Percentiles rank a stretch among this genome's conserved stretches.
phyloP scores from a whole-genome alignment of 2,113 vertebrate genomes.

The Perccottus glenii region DNA sequence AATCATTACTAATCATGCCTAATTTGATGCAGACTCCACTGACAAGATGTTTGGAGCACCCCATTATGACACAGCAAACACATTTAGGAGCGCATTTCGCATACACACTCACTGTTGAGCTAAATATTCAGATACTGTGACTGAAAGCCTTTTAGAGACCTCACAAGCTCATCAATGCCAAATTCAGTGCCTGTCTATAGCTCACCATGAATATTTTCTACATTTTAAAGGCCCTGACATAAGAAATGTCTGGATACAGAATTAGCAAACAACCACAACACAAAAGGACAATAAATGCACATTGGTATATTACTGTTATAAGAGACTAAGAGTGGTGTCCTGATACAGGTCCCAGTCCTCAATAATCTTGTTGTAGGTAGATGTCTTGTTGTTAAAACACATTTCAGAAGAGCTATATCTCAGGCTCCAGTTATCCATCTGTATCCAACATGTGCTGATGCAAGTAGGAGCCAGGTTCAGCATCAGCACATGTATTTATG shows the following conservation, averaged over 20 bases:
- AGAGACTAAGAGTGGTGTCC: no score
- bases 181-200: background rate
- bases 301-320: no score
- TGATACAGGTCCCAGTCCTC: no score
- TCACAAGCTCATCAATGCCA: constrained; percentile 5
- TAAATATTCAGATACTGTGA: constrained; percentile 30
- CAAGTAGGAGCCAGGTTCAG: constrained; percentile 49
- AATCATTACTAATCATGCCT: constrained; percentile 21
- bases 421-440: constrained; percentile 26
- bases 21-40: constrained; percentile 9
- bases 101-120: constrained; percentile 2
- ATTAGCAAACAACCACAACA: no score
- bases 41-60: constrained; percentile 17
- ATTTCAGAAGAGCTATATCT: constrained; percentile 3
- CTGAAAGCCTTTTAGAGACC: constrained; percentile 1
- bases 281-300: no score
- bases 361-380: no score
- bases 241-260: background rate
- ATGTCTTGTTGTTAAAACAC: no score
- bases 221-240: background rate
- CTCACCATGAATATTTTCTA: background rate
- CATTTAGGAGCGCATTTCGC: constrained; percentile 26
- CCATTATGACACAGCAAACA: constrained; percentile 27
- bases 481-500: constrained; percentile 50
- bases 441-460: constrained; percentile 53